Percentiles rank a stretch among this genome's conserved stretches.
phyloP scores from a whole-genome alignment of 92 coral and sea anemone genomes.

The Galaxea fascicularis region DNA sequence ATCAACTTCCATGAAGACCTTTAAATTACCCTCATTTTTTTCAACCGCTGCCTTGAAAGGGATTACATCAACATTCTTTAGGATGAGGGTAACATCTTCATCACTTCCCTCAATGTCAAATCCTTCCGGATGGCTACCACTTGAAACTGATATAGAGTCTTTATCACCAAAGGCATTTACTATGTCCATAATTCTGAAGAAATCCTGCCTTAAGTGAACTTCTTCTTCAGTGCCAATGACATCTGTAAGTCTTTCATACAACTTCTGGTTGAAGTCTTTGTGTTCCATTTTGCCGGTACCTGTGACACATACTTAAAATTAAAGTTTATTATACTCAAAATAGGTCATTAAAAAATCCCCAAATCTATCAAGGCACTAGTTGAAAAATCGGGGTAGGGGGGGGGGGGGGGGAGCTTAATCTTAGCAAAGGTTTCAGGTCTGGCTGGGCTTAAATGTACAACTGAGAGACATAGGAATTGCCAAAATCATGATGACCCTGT shows the following conservation, averaged over 20 bases:
- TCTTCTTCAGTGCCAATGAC: slow-evolving; percentile 38
- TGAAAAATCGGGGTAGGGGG: too few species aligned
- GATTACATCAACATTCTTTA: slow-evolving; percentile 17
- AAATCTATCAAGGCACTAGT: too few species aligned
- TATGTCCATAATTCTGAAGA: slow-evolving; percentile 32
- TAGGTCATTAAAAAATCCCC: background rate
- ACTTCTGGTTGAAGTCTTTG: slow-evolving; percentile 11
- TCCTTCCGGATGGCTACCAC: slow-evolving; percentile 49
- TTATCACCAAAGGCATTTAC: slow-evolving; percentile 39
- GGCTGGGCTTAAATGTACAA: too few species aligned
- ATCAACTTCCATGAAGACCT: slow-evolving; percentile 6
- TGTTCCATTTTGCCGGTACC: slow-evolving; percentile 3
- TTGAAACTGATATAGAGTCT: slow-evolving; percentile 45
- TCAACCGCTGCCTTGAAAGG: slow-evolving; percentile 2
- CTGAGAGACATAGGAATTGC: too few species aligned
- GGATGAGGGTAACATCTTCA: slow-evolving; percentile 32
- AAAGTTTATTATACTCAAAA: background rate
- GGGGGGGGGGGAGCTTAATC: too few species aligned
- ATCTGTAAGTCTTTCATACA: slow-evolving; percentile 26
- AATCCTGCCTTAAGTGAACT: slow-evolving; percentile 16
- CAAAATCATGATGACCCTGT: too few species aligned
- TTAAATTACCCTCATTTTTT: background rate
- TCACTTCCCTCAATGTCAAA: slow-evolving; percentile 43
- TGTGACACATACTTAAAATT: background rate
- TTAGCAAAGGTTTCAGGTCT: too few species aligned